These are phyloP conservation scores for Macrobrachium rosenbergii DNA, from an alignment of 1,140 invertebrate genomes.

Conservation along the genomic window DNA sequence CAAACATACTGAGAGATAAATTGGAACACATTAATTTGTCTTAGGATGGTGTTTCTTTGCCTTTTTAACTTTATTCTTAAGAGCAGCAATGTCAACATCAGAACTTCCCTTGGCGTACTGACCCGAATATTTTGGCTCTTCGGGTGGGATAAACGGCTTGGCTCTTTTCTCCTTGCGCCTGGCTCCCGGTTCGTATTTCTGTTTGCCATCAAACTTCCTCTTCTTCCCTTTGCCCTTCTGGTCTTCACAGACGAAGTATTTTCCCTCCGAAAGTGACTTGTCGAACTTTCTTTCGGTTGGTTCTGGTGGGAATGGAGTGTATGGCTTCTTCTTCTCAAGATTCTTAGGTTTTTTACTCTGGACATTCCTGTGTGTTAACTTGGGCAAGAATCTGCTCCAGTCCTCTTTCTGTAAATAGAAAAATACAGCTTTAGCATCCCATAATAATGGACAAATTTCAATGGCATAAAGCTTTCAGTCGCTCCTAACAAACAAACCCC, in stretches of 20 bases:
- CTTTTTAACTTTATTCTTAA: constrained; percentile 79
- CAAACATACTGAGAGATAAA: not conserved
- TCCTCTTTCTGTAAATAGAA: constrained; percentile 80
- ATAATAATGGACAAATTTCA: not conserved
- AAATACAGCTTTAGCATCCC: not conserved
- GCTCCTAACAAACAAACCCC: constrained; percentile 9
- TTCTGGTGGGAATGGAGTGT: constrained; percentile 97
- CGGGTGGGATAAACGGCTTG: constrained; percentile 86
- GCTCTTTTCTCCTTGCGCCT: constrained; percentile 83
- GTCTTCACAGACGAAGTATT: constrained; percentile 94
- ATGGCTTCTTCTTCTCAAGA: constrained; percentile 88
- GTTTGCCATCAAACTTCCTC: constrained; percentile 81
- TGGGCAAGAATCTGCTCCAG: constrained; percentile 97
- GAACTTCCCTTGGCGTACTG: constrained; percentile 67
- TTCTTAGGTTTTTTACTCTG: constrained; percentile 88
- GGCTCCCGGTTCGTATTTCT: constrained; percentile 75
- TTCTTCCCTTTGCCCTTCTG: constrained; percentile 81
- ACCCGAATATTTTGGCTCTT: constrained; percentile 74
- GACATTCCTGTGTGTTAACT: constrained; percentile 94
- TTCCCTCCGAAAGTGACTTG: constrained; percentile 92
- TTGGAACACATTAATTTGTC: not conserved
- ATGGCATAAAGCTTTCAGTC: not conserved
- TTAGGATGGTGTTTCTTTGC: constrained; percentile 74
- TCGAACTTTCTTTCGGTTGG: constrained; percentile 95
- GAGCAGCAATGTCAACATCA: constrained; percentile 76